Evolutionary conservation across 2,797 vertebrate species (phyloP), one percentile per base, ranked within the genome.

Genomic region (Gadopsis marmoratus): DNA sequence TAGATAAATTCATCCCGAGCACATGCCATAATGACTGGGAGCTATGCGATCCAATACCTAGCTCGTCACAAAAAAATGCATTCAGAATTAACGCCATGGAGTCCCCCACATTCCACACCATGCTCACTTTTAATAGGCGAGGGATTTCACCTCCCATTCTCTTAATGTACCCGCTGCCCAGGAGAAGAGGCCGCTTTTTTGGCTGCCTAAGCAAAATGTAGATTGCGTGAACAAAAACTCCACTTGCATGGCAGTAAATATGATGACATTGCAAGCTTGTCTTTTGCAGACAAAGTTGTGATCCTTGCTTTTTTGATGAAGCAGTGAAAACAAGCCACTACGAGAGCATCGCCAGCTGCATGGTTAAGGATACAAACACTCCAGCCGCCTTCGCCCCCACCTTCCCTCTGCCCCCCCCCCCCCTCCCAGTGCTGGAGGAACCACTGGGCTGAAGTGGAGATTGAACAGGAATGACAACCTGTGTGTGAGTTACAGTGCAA

Each of bases 251-350:
- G 92, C 91, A 90, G 84, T 88, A 94, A 95, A 95, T 94, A 85
- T 95, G 94, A 95, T 95, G 94, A 94, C 89, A 86, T 55, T 85
- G 93, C 94, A 94, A 91, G 87, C 92, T 92, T 88, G 86, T 93
- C 91, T 93, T 93, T 90, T 89, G 90, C 91, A 85, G 69, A 94
- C 91, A 93, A 93, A 93, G 92, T 93, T 93, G 82, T 91, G 84
- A 93, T 93, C 75, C 82, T 84, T 86, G 75, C 84, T 87, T 89
- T 92, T 93, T 88, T 92, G 92, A 94, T 94, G 91, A 94, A 94
- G 84, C 85, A 63, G 90, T 91, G 86, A 90, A 94, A 93, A 93
- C 76, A 81, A 88, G 81, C 69, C 64, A 78, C 55, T 79, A 64
- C 39, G 84, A 93, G 85, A 87, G 87, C 76, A 81, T 68, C 26